Conservation (phyloP, 1,140 invertebrate species). For the Sycophila sp. region DNA sequence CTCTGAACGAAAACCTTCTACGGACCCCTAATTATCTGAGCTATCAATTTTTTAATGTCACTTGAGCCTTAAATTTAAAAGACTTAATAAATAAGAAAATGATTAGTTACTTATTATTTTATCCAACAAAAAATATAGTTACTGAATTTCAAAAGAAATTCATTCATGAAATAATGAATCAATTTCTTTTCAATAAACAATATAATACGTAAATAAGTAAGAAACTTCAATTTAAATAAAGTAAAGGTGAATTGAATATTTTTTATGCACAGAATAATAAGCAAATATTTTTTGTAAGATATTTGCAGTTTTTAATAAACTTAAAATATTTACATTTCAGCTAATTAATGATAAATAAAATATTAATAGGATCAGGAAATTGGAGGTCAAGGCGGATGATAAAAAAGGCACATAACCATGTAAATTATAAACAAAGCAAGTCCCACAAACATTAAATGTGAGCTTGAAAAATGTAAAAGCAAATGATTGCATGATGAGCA, state of each 20-base stretch:
- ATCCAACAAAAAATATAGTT: slow-evolving; percentile 29
- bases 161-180: background rate
- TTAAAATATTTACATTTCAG: background rate
- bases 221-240: background rate
- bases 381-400: background rate
- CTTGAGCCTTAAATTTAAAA: background rate
- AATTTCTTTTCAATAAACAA: background rate
- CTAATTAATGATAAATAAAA: background rate
- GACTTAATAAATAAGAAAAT: background rate
- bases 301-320: background rate
- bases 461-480: background rate
- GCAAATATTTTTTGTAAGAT: slow-evolving; percentile 20
- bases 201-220: background rate
- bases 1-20: too few species aligned
- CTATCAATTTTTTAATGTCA: background rate
- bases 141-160: background rate
- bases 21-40: too few species aligned
- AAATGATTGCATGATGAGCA: background rate
- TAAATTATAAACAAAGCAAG: background rate
- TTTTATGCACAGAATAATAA: background rate
- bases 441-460: background rate
- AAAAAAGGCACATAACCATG: too few species aligned
- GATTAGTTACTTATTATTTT: background rate
- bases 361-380: slow-evolving; percentile 3
- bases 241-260: slow-evolving; percentile 10